Evolutionary conservation across 2,888 invertebrate genomes (phyloP), one percentile per base, ranked within the genome.

Genomic region (Ichneumoninae sp.): DNA sequence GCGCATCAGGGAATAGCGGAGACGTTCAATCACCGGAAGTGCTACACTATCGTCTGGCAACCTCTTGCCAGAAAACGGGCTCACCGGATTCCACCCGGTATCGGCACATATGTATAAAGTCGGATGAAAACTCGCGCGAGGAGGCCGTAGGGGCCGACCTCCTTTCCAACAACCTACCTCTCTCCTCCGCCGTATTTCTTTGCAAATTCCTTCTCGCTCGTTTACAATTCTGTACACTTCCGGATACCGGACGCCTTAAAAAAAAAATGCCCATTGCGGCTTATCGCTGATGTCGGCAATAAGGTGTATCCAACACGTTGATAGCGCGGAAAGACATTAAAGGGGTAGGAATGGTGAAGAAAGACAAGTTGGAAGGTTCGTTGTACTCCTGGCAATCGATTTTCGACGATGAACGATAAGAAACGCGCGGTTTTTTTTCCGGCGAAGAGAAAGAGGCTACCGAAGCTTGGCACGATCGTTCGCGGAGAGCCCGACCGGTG

Each of bases 1-100:
- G 87, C 86, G 86, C 87, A 89, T 90, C 85, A 72, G 85, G 79
- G 70, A 87, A 83, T 74, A 88, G 87, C 78, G 84, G 84, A 70
- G 79, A 80, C 81, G 83, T 83, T 90, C 88, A 87, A 91, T 91
- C 90, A 89, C 88, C 86, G 87, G 81, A 88, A 89, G 89, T 87
- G 86, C 80, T 81, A 71, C 47, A 68, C 81, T 76, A 60, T 79
- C 75, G 82, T 60, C 65, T 71, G 69, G 78, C 65, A 81, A 70
- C 44, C 76, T 71, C 33, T 44, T 54, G 62, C 70, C 62, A 69
- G 69, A 22, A 52, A 52, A 44, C 52, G 70, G 62, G 60, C 47
- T 52, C 54, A 57, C 47, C 52, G 47, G 76, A 77, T 74, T 60
- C 52, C 36, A 74, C 16, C 60, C 50, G 57, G 82, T 87, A 90